Evolutionary conservation across 2,113 vertebrate species (phyloP), one percentile per base, ranked within the genome.

Genomic region (Papio anubis): DNA sequence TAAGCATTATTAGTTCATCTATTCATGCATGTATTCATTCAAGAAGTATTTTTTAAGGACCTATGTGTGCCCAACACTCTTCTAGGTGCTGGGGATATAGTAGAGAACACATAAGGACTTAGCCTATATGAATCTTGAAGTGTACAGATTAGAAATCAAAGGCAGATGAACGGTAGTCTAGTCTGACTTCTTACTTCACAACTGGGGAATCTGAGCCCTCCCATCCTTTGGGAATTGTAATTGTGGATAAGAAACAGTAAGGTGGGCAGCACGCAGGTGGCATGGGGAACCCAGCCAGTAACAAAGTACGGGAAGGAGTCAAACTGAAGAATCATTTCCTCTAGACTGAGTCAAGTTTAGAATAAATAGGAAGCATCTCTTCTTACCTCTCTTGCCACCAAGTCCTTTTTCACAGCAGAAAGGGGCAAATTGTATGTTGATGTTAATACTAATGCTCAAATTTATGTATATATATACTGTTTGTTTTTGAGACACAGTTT

Each of bases 261-360:
- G 17, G 38, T 38, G 32, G 66, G 79, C 64, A 76, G 11, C 79
- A 88, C 38, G 3, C 70, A 11, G 64, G 13, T 61, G 8, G 35
- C 25, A 0, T 27, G 35, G 21, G 21, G 38, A 93, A 50, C 8
- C 13, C 21, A 86, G 6, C 25, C 73, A 59, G 40, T 82, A 76
- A 89, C 14, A 85, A 75, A 94, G 32, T 45, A 23, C 17, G 2
- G 11, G 27, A 64, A 48, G 17, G 52, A 64, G 9, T 76, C 75
- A 61, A 76, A 18, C 12, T 73, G 70, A 87, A 83, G 57, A 75
- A 55, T 57, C 43, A 81, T 89, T 92, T 89, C n/a, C 38, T 78
- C 82, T 96, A 86, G 32, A 87, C 9, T 38, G 32, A 82, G 50
- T 86, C 52, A 93, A 72, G 35, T 84, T 92, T 93, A 87, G 38